Percentiles rank a stretch among this genome's conserved stretches.
These are phyloP conservation scores for Perca schrenkii DNA, from an alignment of 2,113 vertebrate genomes.

Conservation along the genomic window DNA sequence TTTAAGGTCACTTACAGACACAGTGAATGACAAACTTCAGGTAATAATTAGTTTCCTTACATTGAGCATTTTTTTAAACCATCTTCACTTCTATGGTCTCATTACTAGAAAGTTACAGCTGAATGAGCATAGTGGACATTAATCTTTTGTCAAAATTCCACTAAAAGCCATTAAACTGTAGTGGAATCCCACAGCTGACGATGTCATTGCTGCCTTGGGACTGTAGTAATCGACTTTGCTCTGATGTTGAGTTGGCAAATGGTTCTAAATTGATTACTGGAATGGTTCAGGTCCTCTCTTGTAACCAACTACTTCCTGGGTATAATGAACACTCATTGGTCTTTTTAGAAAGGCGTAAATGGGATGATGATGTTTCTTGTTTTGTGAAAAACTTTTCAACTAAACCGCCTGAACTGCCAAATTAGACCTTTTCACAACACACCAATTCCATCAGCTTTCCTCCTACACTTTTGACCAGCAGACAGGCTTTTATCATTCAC, in stretches of 20 bases:
- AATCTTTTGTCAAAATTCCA: not conserved
- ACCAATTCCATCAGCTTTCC: not conserved
- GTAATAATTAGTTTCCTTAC: not conserved
- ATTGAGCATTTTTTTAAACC: not conserved
- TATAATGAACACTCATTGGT: constrained; percentile 64
- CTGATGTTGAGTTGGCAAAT: constrained; percentile 21
- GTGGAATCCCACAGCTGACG: not conserved
- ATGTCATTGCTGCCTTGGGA: not conserved
- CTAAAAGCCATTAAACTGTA: constrained; percentile 2
- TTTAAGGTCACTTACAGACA: not conserved
- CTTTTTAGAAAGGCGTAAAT: constrained; percentile 18
- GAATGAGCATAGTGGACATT: not conserved
- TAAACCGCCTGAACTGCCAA: not conserved
- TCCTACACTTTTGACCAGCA: not conserved
- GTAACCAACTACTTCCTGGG: constrained; percentile 32
- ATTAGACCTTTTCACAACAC: not conserved
- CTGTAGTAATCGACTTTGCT: not conserved
- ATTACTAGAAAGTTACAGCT: not conserved
- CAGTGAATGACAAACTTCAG: not conserved
- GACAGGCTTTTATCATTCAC: constrained; percentile 2
- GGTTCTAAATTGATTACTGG: constrained; percentile 12
- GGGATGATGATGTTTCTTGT: not conserved
- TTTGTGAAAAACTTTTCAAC: constrained; percentile 20
- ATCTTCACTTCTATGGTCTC: not conserved
- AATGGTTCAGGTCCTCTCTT: constrained; percentile 4